Evolutionary conservation across 2,888 invertebrate species (phyloP).

Genomic region (Parthenolecanium corni): DNA sequence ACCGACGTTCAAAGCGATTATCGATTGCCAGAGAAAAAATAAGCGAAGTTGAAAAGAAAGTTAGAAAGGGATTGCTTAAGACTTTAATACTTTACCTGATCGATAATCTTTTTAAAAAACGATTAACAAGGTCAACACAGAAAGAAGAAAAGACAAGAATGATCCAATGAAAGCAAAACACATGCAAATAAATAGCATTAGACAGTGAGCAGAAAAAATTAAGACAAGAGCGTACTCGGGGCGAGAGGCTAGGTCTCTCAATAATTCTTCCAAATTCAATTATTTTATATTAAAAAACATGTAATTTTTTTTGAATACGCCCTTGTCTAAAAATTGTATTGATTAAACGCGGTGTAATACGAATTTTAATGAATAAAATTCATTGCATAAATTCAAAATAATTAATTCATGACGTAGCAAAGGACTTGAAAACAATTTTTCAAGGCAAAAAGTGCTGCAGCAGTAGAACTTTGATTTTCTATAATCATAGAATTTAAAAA

Average conservation of each 20-base stretch:
- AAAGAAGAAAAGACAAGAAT: slow-evolving; percentile 27
- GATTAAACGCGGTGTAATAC: no score
- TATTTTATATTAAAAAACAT: neutral
- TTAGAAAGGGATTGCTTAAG: neutral
- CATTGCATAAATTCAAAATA: no score
- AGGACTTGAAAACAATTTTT: no score
- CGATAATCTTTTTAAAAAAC: slow-evolving; percentile 28
- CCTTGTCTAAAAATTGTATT: no score
- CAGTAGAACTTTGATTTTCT: no score
- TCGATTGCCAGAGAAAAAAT: neutral
- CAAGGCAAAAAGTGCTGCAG: no score
- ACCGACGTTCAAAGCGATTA: neutral
- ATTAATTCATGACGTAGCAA: no score
- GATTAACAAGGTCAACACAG: slow-evolving; percentile 15
- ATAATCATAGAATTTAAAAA: no score
- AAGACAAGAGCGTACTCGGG: no score
- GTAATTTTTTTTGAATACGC: no score
- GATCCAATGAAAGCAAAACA: slow-evolving; percentile 29
- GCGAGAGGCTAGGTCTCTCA: no score
- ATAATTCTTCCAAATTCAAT: neutral
- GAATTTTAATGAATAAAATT: no score
- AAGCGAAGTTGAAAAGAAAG: slow-evolving; percentile 1
- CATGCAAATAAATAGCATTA: slow-evolving; percentile 29
- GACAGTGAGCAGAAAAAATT: slow-evolving; percentile 24
- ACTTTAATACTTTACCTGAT: slow-evolving; percentile 25